Conservation (phyloP, 2,888 invertebrate species). For the Osedax fenrisi region DNA sequence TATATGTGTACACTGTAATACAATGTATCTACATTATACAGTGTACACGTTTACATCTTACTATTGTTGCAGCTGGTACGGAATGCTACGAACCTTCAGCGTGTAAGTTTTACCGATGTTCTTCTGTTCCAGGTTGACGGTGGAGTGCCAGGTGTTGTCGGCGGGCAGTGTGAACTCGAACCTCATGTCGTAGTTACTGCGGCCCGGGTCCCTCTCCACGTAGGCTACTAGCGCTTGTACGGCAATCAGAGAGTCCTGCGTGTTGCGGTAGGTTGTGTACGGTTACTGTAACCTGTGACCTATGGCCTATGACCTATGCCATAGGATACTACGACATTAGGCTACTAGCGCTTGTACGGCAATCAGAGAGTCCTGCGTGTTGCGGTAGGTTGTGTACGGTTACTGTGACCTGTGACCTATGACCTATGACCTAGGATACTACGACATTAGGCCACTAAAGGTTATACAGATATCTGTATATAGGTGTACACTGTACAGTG, state of each 20-base stretch:
- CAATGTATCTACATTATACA: background rate
- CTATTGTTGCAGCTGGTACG: slow-evolving; percentile 33
- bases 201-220: slow-evolving; percentile 42
- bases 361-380: slow-evolving; percentile 72
- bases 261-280: slow-evolving; percentile 43
- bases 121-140: slow-evolving; percentile 35
- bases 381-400: slow-evolving; percentile 44
- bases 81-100: background rate
- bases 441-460: slow-evolving; percentile 57
- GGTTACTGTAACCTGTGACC: slow-evolving; percentile 43
- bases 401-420: slow-evolving; percentile 42
- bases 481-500: no score
- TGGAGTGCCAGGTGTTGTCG: slow-evolving; percentile 40
- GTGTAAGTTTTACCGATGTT: background rate
- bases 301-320: slow-evolving; percentile 44
- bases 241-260: slow-evolving; percentile 73
- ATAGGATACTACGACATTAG: slow-evolving; percentile 42
- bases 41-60: background rate
- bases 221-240: slow-evolving; percentile 66
- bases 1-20: background rate
- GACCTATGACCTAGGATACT: slow-evolving; percentile 43
- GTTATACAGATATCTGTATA: slow-evolving; percentile 74
- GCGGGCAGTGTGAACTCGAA: slow-evolving; percentile 45
- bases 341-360: slow-evolving; percentile 71
- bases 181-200: slow-evolving; percentile 43